Evolutionary conservation across 2,888 invertebrate species (phyloP), one percentile per base, ranked within the genome.

Genomic region (Troides aeacus): DNA sequence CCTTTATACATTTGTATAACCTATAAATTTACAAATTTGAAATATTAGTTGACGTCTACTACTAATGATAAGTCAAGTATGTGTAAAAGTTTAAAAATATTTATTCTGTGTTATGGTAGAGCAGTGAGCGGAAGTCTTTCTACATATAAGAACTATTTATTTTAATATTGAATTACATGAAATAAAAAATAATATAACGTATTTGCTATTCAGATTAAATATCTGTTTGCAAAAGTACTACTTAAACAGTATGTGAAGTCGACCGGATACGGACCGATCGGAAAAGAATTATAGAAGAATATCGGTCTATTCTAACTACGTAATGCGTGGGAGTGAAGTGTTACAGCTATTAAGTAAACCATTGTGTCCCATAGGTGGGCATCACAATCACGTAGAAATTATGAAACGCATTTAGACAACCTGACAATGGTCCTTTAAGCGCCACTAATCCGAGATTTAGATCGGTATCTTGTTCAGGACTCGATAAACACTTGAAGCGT

Each of bases 381-480:
- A 81, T 70, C 61, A 70, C 83, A 83, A 83, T 81, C 83, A 83
- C 76, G 77, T 74, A 76, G 61, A 62, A 77, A 76, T 75, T 78
- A 72, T 78, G 77, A 78, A 78, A 76, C 50, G 70, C 74, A 76
- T 80, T 81, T 80, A 82, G 83, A 83, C 83, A 83, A 78, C 79
- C 80, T 83, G 72, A 90, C 92, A 91, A 92, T 81, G 77, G 79
- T 72, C 75, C 76, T 80, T 80, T 86, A 86, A 79, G 79, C 84
- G 77, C 79, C 76, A 81, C 82, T 89, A 88, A 91, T 87, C 90
- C 82, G 74, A 81, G 89, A 87, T 92, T 91, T 86, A 89, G 90
- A 92, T 92, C 77, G 21, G 80, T 86, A 90, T 91, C 90, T 82
- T 79, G 78, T 74, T 74, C 84, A 85, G 84, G 79, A 81, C 82